These are phyloP conservation scores for Drosophila paracracens DNA, from an alignment of 2,888 invertebrate species.

Conservation along the genomic window DNA sequence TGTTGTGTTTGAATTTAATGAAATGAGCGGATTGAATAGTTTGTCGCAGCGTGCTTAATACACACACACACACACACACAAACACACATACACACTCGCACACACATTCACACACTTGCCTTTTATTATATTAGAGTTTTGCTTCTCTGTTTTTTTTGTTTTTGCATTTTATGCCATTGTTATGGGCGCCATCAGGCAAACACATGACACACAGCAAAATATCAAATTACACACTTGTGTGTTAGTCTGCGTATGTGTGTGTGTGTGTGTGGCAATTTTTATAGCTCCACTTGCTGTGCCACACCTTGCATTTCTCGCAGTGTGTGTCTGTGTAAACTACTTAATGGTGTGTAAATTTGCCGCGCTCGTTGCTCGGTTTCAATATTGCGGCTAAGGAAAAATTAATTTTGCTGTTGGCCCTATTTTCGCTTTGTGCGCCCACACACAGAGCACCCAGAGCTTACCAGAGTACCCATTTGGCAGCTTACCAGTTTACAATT, in stretches of 20 bases:
- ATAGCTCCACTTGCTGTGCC: slow-evolving; percentile 61
- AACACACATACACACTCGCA: slow-evolving; percentile 7
- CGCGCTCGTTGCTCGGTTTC: slow-evolving; percentile 63
- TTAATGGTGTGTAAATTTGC: slow-evolving; percentile 84
- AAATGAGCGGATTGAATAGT: slow-evolving; percentile 81
- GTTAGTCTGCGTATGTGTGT: not conserved
- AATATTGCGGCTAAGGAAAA: slow-evolving; percentile 76
- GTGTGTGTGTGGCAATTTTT: slow-evolving; percentile 48
- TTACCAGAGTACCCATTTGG: too few relatives aligned
- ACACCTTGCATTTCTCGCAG: slow-evolving; percentile 52
- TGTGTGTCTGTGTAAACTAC: slow-evolving; percentile 73
- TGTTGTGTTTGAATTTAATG: slow-evolving; percentile 72
- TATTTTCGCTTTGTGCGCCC: slow-evolving; percentile 34
- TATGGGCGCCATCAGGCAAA: slow-evolving; percentile 63
- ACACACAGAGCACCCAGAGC: not conserved
- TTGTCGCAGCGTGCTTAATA: slow-evolving; percentile 40
- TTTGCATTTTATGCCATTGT: slow-evolving; percentile 54
- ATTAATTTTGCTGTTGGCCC: slow-evolving; percentile 66
- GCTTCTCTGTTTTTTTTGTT: slow-evolving; percentile 28
- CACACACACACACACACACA: slow-evolving; percentile 13
- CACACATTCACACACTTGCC: slow-evolving; percentile 4
- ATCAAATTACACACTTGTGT: slow-evolving; percentile 66
- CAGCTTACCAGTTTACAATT: slow-evolving; percentile 44
- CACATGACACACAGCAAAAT: slow-evolving; percentile 69
- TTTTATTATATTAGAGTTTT: slow-evolving; percentile 74